phyloP scores from a whole-genome alignment of 2,113 vertebrate species.

The Petrocephalus zakoni region DNA sequence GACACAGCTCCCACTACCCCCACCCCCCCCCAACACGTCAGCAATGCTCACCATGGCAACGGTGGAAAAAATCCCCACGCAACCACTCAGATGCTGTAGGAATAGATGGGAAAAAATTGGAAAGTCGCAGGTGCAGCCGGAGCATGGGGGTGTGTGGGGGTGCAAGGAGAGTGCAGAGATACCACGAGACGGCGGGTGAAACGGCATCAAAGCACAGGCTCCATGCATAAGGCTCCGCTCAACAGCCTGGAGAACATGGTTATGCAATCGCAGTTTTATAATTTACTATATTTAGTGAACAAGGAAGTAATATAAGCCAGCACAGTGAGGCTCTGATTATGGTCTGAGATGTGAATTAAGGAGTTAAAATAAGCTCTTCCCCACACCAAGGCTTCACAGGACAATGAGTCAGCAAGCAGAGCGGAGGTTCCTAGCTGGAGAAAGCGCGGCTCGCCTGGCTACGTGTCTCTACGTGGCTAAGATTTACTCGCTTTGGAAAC shows the following conservation, averaged over 20 bases:
- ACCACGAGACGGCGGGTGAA: not conserved
- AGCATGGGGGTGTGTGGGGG: not conserved
- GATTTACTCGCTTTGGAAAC: not conserved
- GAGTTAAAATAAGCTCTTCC: not conserved
- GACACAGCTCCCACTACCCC: not conserved
- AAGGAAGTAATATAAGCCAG: not conserved
- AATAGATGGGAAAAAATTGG: not conserved
- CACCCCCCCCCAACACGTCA: conserved; percentile 35
- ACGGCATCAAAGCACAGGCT: not conserved
- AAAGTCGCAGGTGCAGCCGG: not conserved
- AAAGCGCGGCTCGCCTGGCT: not conserved
- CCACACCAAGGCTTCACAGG: not conserved
- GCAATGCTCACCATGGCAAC: conserved; percentile 56
- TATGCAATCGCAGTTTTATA: not conserved
- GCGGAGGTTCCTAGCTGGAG: not conserved
- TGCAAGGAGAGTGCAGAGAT: not conserved
- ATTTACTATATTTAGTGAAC: conserved; percentile 7
- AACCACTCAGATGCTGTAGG: not conserved
- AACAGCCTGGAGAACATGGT: not conserved
- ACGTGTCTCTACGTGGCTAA: no score
- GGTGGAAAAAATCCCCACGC: not conserved
- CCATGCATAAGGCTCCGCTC: not conserved
- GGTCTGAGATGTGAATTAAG: not conserved
- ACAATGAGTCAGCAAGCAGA: not conserved
- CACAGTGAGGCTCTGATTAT: not conserved